Evolutionary conservation across 2,113 vertebrate genomes (phyloP).

Genomic region (Enhydra lutris): DNA sequence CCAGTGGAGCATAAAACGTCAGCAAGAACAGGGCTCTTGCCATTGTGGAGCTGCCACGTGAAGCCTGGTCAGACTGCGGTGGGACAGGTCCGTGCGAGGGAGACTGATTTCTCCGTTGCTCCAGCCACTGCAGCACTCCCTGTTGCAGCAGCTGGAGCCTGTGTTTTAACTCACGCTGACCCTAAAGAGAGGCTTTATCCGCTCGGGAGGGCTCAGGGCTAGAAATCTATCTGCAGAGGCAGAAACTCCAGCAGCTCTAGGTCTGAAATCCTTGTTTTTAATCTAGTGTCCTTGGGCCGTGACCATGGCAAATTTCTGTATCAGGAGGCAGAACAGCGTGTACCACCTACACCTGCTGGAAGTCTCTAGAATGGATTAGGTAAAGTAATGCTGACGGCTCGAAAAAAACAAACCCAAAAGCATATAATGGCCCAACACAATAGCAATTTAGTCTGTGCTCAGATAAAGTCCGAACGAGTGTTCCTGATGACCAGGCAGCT

Average conservation of each 20-base stretch:
- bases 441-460: neutral
- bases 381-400: neutral
- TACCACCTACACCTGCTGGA: accelerated
- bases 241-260: neutral
- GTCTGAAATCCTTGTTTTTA: neutral
- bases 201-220: accelerated
- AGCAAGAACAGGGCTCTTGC: neutral
- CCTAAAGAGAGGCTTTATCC: neutral
- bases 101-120: too few species aligned
- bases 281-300: neutral
- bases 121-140: neutral
- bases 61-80: neutral
- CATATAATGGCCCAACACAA: neutral
- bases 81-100: neutral
- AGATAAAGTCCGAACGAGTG: neutral
- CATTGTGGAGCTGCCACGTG: neutral
- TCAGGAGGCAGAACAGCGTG: neutral
- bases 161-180: neutral
- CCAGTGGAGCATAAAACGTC: accelerated
- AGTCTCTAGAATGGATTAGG: too few species aligned
- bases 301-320: neutral
- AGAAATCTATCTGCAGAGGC: neutral
- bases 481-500: neutral
- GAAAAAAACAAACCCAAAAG: neutral
- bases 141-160: neutral